Evolutionary conservation across 1,140 invertebrate genomes (phyloP), one percentile per base, ranked within the genome.

Genomic region (Eueides isabella): DNA sequence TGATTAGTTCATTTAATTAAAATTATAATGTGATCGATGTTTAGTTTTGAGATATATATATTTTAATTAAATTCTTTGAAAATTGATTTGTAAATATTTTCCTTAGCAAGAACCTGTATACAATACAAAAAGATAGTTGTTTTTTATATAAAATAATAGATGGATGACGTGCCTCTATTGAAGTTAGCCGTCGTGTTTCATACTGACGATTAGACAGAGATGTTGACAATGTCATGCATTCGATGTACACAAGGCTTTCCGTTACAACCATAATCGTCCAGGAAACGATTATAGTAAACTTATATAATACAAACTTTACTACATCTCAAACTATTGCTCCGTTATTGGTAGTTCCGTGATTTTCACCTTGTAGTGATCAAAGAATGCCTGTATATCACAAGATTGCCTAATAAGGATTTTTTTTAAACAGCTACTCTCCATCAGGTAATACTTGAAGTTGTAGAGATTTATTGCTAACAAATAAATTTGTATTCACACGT

Each of bases 191-290:
- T 44, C 19, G 41, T 44, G 41, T 44, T 44, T 44, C 41, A n/a
- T 44, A 16, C 19, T 31, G 48, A 33, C 31, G 31, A 68, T 68
- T 68, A 68, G 6, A 5, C 16, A 70, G 61, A 62, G 31, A 41
- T 64, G 61, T 71, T 61, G 33, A 61, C 67, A 71, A 63, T 64
- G 61, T 71, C 28, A 12, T 55, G 48, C 48, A 55, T 55, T 62
- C 61, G 28, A 55, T 63, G 12, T 19, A n/a, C 26, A 30, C 69
- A 29, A 71, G 61, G 33, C 23, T 71, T 81, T 81, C 80, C 80
- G 77, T 73, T 79, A 77, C 76, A 55, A 70, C 80, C 80, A 71
- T 81, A 79, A 61, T 73, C 19, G 77, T 33, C 29, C 64, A 66
- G 80, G 75, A 81, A 79, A 71, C 38, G 31, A 66, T 76, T 68